These are phyloP conservation scores for Bombus impatiens DNA, from an alignment of 1,140 invertebrate genomes.

Conservation along the genomic window DNA sequence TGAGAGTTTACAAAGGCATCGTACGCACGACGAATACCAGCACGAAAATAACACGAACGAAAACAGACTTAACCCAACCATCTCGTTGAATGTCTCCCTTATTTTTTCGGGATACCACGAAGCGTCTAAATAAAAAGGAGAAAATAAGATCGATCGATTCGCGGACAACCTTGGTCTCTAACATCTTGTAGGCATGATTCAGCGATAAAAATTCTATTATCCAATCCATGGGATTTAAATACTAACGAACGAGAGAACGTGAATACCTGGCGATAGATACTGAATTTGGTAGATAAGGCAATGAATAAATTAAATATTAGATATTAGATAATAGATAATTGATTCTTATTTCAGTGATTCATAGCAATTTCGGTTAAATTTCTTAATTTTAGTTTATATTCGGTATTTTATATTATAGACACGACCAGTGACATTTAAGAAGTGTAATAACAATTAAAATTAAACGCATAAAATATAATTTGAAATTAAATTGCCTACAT, in stretches of 20 bases:
- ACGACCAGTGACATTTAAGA: no score
- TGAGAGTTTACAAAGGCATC: background rate
- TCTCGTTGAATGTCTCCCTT: conserved; percentile 11
- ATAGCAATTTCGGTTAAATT: background rate
- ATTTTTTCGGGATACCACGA: conserved; percentile 5
- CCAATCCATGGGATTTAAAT: background rate
- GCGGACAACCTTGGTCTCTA: background rate
- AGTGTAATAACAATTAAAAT: background rate
- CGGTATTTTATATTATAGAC: no score
- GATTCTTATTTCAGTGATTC: background rate
- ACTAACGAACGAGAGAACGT: background rate
- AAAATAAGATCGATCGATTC: background rate
- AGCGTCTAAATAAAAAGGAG: background rate
- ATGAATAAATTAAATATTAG: background rate
- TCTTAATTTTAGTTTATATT: background rate
- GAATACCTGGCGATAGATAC: background rate
- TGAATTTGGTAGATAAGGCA: background rate
- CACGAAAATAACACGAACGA: conserved; percentile 11
- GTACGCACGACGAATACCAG: background rate
- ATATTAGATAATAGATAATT: background rate
- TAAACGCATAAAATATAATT: background rate
- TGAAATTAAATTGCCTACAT: no score
- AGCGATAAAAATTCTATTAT: background rate
- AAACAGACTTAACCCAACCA: conserved; percentile 14
- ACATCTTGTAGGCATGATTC: background rate